These are phyloP conservation scores for Sylvia atricapilla DNA, from an alignment of 2,113 vertebrate genomes.

Conservation along the genomic window DNA sequence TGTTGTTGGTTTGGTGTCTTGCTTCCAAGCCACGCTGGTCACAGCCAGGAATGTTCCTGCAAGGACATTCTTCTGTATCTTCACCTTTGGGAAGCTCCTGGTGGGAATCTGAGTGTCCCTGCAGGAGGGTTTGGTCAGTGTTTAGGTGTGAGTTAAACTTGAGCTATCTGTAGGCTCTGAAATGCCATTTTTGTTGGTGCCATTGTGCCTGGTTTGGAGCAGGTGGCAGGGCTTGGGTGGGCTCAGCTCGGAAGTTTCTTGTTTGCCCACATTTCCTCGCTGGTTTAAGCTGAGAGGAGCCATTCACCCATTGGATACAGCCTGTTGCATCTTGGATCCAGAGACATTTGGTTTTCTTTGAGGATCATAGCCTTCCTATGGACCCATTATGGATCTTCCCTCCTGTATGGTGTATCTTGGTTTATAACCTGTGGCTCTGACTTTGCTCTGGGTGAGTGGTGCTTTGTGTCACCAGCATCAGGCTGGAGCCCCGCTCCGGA, in stretches of 20 bases:
- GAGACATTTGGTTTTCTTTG: rapidly evolving
- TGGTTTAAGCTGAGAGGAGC: background rate
- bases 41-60: background rate
- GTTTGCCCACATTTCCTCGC: background rate
- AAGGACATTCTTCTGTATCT: background rate
- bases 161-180: rapidly evolving
- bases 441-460: background rate
- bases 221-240: background rate
- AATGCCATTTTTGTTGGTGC: background rate
- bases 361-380: rapidly evolving
- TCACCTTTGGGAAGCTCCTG: background rate
- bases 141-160: background rate
- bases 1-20: background rate
- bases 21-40: rapidly evolving
- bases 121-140: background rate
- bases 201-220: background rate
- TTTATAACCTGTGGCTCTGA: background rate
- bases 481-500: background rate
- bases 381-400: background rate
- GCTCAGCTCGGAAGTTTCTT: background rate
- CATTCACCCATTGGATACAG: rapidly evolving
- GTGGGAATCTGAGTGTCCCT: background rate
- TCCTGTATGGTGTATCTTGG: background rate
- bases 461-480: rapidly evolving
- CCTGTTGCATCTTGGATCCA: background rate